Base-by-base conservation (phyloP, 2,113 vertebrate genomes). In the Coptodon bakossiorum region DNA sequence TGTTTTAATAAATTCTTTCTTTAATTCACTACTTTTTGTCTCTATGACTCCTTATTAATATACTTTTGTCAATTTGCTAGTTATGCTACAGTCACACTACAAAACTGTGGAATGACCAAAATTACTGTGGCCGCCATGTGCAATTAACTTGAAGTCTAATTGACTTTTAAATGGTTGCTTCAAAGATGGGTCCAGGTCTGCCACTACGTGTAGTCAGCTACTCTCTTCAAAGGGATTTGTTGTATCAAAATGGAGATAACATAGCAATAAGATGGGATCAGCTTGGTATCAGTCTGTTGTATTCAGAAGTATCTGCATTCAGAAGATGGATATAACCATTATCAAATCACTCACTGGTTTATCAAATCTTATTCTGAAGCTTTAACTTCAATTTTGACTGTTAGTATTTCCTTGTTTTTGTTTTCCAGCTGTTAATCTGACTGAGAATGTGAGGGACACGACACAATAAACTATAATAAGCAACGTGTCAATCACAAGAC, bases 101-200 rank as follows among this genome's bases (percentile, higher is more conserved):
- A 43, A 1, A 71, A 43, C 12, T 40, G 38, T 27, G 7, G 0
- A 24, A 24, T 43, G 66, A 43, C 13, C 22, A 73, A 16, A 45
- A 71, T 71, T 0, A 59, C 38, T 71, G n/a, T 24, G 36, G 0
- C 66, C 0, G 0, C 0, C 29, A 19, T 43, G 38, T 71, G 66
- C 66, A 24, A 16, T 16, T 24, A 71, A 43, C n/a, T 71, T 71
- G 38, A 9, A 22, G 38, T 71, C 7, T 43, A 5, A 43, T 4
- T 71, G 38, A 5, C 38, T 71, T 14, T 71, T 3, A 24, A 43
- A 71, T 43, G 5, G 38, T 71, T 2, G n/a, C 5, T 71, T 71
- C 2, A 40, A 0, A 43, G 36, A 22, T 24, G 0, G 66, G 2
- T 22, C 66, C 66, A 71, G 12, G 38, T 43, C 0, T 71, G 34